These are phyloP conservation scores for Drosophila buzzatii DNA, from an alignment of 2,888 invertebrate genomes.

Conservation along the genomic window DNA sequence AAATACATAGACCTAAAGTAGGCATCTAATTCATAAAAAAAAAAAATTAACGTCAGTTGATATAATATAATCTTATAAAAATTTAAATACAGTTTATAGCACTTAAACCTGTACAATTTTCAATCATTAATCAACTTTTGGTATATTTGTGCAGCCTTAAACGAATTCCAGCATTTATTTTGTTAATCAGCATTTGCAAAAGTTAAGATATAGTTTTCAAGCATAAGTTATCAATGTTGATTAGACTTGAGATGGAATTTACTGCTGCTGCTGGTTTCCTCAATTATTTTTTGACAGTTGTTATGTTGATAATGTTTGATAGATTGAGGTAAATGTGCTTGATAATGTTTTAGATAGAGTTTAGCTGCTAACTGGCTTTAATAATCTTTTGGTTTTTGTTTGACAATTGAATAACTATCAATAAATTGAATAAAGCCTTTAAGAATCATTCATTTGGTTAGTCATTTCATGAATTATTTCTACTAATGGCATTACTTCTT, in stretches of 20 bases:
- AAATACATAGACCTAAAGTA: too few species aligned
- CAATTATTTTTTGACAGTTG: neutral
- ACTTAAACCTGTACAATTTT: neutral
- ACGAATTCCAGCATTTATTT: neutral
- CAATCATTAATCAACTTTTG: neutral
- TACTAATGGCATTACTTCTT: neutral
- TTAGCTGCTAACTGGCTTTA: neutral
- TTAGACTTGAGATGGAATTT: neutral
- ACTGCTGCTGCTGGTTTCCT: neutral
- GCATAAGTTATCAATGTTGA: neutral
- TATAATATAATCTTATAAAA: too few species aligned
- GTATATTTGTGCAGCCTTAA: neutral
- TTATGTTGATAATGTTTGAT: neutral
- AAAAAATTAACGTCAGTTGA: too few species aligned
- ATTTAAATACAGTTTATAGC: neutral
- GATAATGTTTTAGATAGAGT: neutral
- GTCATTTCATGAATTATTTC: neutral
- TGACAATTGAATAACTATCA: neutral
- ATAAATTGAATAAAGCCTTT: neutral
- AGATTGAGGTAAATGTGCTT: too few species aligned
- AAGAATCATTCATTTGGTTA: neutral
- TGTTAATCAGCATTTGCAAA: neutral
- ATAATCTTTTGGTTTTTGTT: neutral
- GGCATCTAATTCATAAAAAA: too few species aligned
- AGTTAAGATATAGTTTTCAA: neutral